phyloP scores from a whole-genome alignment of 2,888 invertebrate species.

The Lacanobia wlatinum region DNA sequence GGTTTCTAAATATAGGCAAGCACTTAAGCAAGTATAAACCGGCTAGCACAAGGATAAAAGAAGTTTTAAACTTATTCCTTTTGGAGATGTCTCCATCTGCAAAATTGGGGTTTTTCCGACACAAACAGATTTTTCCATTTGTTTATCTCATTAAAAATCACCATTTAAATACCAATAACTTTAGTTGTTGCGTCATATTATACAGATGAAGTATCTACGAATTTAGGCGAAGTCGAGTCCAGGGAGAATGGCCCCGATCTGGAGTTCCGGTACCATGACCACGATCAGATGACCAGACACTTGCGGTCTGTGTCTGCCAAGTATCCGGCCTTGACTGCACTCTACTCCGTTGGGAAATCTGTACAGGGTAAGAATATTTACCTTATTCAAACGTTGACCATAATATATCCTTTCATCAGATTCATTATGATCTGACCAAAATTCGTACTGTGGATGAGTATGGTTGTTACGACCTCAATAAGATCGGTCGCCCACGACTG shows the following conservation, averaged over 20 bases:
- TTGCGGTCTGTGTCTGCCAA: constrained; percentile 94
- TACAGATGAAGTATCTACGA: constrained; percentile 78
- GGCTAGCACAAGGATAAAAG: constrained; percentile 6
- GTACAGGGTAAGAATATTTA: constrained; percentile 94
- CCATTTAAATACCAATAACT: constrained; percentile 2
- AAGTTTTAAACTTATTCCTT: constrained; percentile 18
- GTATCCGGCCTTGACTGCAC: constrained; percentile 96
- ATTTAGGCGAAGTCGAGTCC: constrained; percentile 81
- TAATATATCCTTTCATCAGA: neutral
- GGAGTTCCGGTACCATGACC: constrained; percentile 97
- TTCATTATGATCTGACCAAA: neutral
- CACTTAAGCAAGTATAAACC: constrained; percentile 19
- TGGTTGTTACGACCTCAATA: neutral
- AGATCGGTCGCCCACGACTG: neutral
- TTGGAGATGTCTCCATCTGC: constrained; percentile 11
- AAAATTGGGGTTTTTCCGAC: constrained; percentile 27
- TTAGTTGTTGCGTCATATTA: constrained; percentile 23
- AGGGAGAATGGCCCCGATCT: constrained; percentile 85
- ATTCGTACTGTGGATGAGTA: neutral
- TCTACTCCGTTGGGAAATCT: constrained; percentile 98
- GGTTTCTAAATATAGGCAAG: constrained; percentile 14
- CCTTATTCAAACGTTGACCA: neutral
- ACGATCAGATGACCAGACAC: constrained; percentile 95
- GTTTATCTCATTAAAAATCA: neutral
- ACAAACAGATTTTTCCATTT: constrained; percentile 11